Conservation (phyloP, 2,113 vertebrate genomes). For the Dicentrarchus labrax region DNA sequence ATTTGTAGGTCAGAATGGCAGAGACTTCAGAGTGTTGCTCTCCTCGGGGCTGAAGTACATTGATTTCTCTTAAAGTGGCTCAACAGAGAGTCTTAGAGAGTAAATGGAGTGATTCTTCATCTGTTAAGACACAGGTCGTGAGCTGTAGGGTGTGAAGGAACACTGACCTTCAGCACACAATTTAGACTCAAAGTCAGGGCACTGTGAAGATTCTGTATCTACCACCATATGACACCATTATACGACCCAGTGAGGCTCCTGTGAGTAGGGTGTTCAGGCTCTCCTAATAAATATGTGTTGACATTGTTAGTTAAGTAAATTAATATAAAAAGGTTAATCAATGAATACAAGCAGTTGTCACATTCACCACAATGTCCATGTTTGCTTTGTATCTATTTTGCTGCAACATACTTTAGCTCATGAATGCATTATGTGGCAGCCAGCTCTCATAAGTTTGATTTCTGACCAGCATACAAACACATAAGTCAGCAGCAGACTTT, state of each 20-base stretch:
- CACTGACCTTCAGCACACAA: constrained; percentile 88
- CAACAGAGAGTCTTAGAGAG: constrained; percentile 73
- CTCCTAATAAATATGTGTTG: neutral
- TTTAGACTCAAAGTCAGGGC: constrained; percentile 73
- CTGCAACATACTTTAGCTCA: neutral
- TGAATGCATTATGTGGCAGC: neutral
- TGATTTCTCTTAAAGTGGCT: constrained; percentile 82
- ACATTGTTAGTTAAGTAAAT: neutral
- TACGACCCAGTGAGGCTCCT: neutral
- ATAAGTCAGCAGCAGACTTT: neutral
- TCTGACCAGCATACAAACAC: neutral
- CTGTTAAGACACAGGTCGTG: constrained; percentile 83
- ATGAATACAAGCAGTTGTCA: neutral
- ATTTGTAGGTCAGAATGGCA: constrained; percentile 74
- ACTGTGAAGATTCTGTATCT: constrained; percentile 9
- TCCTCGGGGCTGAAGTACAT: constrained; percentile 71
- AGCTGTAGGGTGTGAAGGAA: constrained; percentile 82
- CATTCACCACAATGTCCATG: neutral
- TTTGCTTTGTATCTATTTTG: neutral
- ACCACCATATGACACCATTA: neutral
- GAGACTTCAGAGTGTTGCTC: constrained; percentile 61
- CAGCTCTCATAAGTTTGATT: neutral
- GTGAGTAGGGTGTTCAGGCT: neutral
- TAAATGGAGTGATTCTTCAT: constrained; percentile 87
- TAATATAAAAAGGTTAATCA: neutral